A percentile compares a stretch with the other conserved stretches of the same genome.
These are phyloP conservation scores for Polypedilum pembai DNA, from an alignment of 1,140 invertebrate genomes.

Conservation along the genomic window DNA sequence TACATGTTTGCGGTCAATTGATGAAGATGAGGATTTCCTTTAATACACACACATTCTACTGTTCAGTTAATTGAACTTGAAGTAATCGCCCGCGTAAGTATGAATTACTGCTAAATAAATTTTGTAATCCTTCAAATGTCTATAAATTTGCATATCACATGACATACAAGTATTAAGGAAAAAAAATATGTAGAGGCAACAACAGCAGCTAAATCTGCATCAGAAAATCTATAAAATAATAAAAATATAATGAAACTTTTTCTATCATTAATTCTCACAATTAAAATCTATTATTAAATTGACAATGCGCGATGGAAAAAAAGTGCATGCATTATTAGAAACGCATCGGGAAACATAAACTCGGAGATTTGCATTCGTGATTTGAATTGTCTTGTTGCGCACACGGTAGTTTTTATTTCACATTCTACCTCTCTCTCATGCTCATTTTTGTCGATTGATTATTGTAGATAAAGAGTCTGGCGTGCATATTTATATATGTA, in stretches of 20 bases:
- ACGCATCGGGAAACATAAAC: conserved; percentile 25
- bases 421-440: background rate
- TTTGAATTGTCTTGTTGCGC: conserved; percentile 10
- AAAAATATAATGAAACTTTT: too few relatives aligned
- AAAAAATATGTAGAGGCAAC: background rate
- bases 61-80: conserved; percentile 5
- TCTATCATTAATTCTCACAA: conserved; percentile 28
- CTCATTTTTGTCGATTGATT: conserved; percentile 20
- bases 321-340: conserved; percentile 19
- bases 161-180: background rate
- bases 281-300: conserved; percentile 28
- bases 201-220: background rate
- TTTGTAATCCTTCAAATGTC: conserved; percentile 17
- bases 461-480: conserved; percentile 9
- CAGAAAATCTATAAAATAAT: conserved; percentile 8
- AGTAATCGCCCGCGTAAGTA: background rate
- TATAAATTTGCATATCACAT: conserved; percentile 19
- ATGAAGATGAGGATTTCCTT: conserved; percentile 17
- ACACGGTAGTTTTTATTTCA: conserved; percentile 6
- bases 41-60: background rate
- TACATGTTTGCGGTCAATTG: conserved; percentile 11
- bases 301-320: background rate
- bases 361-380: background rate
- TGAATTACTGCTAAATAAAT: background rate
- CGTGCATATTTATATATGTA: background rate